These are phyloP conservation scores for Erythrocercus mccallii DNA, from an alignment of 2,113 vertebrate genomes.

Conservation along the genomic window DNA sequence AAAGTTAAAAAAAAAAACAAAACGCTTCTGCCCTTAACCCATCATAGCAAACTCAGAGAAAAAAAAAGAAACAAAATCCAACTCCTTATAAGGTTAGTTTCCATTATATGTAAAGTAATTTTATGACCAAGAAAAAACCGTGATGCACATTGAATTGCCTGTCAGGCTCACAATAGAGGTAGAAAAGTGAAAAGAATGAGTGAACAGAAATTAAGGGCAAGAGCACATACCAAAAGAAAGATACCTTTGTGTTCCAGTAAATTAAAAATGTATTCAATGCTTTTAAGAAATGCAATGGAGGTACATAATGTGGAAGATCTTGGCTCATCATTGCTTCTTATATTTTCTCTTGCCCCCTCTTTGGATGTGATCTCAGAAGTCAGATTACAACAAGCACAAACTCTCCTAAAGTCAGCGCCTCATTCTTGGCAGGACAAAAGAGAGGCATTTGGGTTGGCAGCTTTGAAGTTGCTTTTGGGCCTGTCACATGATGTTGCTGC, in stretches of 20 bases:
- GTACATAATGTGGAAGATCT: neutral
- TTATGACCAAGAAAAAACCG: neutral
- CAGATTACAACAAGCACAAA: neutral
- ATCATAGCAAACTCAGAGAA: neutral
- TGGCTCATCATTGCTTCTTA: neutral
- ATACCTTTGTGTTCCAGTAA: neutral
- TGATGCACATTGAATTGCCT: neutral
- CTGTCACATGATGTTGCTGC: conserved; percentile 17
- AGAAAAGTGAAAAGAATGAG: neutral
- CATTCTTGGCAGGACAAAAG: conserved; percentile 24
- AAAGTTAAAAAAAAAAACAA: neutral
- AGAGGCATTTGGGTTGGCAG: conserved; percentile 21
- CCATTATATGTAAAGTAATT: neutral
- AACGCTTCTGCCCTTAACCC: neutral
- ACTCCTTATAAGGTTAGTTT: neutral
- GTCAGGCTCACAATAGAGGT: neutral
- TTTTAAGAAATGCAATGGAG: neutral
- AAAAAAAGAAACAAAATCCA: neutral
- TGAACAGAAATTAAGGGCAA: neutral
- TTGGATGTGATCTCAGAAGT: neutral
- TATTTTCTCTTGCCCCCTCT: neutral
- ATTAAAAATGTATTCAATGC: neutral
- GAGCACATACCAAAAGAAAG: neutral
- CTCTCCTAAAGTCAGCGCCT: neutral
- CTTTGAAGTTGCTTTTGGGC: conserved; percentile 38